A percentile compares a stretch with the other conserved stretches of the same genome.
phyloP scores from a whole-genome alignment of 2,888 invertebrate genomes.

The Cryptosula pallasiana region DNA sequence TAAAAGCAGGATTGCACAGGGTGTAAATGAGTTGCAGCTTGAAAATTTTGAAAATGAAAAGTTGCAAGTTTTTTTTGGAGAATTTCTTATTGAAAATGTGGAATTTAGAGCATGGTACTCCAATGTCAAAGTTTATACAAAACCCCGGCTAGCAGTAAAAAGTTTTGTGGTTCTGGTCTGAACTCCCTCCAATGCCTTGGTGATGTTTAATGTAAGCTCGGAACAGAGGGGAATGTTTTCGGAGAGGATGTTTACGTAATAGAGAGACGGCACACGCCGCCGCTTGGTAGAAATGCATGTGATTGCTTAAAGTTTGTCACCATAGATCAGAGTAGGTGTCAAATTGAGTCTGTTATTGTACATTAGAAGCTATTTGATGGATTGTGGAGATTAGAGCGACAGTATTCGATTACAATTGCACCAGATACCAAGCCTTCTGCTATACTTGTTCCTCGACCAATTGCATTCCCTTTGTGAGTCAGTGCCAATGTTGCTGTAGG shows the following conservation, averaged over 20 bases:
- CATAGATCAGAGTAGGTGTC: neutral
- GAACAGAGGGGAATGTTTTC: neutral
- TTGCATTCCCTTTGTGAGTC: neutral
- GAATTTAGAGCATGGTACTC: neutral
- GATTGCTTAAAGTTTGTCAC: neutral
- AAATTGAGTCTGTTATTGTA: neutral
- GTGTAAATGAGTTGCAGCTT: no score
- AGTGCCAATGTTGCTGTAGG: no score
- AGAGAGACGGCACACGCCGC: neutral
- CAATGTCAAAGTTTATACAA: neutral
- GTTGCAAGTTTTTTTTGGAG: neutral
- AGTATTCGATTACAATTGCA: neutral
- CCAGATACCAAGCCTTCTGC: neutral
- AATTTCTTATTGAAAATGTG: neutral
- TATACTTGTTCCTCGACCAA: neutral
- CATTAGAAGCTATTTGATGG: neutral
- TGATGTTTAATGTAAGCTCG: neutral
- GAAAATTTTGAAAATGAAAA: no score
- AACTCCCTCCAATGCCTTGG: neutral
- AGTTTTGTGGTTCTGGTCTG: neutral
- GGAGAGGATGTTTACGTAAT: neutral
- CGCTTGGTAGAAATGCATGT: neutral
- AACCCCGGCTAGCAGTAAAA: no score
- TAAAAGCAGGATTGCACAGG: no score
- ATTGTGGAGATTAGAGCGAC: neutral